These are phyloP conservation scores for Xiphophorus couchianus DNA, from an alignment of 2,113 vertebrate species.

Conservation along the genomic window DNA sequence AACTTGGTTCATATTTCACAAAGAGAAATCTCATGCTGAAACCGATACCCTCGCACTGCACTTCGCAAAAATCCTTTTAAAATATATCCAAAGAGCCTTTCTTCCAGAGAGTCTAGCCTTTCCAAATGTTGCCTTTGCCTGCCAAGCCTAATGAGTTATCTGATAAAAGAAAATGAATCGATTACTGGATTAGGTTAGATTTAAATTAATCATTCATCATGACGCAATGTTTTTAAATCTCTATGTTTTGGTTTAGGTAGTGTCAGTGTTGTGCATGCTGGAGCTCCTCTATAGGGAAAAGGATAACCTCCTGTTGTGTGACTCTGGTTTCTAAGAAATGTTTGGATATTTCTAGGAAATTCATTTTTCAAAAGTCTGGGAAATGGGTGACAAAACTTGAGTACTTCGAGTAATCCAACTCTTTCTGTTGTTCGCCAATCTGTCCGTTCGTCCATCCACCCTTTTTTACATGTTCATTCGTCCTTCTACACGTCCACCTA, in stretches of 20 bases:
- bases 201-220: constrained; percentile 38
- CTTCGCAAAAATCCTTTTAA: constrained; percentile 57
- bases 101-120: constrained; percentile 26
- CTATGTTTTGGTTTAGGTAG: constrained; percentile 26
- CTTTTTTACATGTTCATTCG: not conserved
- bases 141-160: constrained; percentile 51
- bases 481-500: not conserved
- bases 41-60: constrained; percentile 51
- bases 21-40: constrained; percentile 54
- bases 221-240: constrained; percentile 41
- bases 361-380: no score
- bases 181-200: constrained; percentile 51
- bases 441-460: no score
- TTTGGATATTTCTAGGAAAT: constrained; percentile 4
- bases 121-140: constrained; percentile 20
- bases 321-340: constrained; percentile 20
- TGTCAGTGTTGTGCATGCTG: not conserved
- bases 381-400: not conserved
- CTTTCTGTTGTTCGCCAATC: not conserved
- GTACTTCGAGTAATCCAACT: not conserved
- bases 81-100: constrained; percentile 39
- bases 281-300: not conserved
- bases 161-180: constrained; percentile 58
- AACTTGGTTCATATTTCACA: constrained; percentile 52
- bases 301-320: constrained; percentile 6